Conservation (phyloP, 2,113 vertebrate genomes). For the Brienomyrus brachyistius region DNA sequence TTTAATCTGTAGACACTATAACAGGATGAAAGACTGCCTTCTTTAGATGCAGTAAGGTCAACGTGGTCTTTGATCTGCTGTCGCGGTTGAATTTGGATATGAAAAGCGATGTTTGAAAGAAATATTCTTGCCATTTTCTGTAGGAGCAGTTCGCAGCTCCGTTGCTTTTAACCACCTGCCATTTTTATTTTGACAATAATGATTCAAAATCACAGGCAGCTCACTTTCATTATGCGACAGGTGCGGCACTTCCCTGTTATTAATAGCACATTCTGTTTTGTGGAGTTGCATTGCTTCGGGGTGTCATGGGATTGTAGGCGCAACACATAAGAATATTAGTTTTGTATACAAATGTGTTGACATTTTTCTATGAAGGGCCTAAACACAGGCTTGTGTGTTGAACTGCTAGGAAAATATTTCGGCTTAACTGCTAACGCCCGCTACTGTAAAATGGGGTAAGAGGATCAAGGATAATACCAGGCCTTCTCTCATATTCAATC, state of each 20-base stretch:
- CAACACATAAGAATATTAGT: neutral
- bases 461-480: neutral
- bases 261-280: neutral
- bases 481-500: neutral
- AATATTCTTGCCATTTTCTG: neutral
- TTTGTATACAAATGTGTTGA: neutral
- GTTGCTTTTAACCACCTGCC: neutral
- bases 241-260: neutral
- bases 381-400: neutral
- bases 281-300: neutral
- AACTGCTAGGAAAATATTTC: neutral
- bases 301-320: neutral
- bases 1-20: conserved; percentile 1
- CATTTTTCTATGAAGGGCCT: neutral
- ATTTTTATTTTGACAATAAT: neutral
- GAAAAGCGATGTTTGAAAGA: conserved; percentile 6
- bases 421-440: neutral
- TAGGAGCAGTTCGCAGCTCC: neutral
- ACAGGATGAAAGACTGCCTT: conserved; percentile 17
- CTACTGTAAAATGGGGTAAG: neutral
- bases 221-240: neutral
- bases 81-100: conserved; percentile 13
- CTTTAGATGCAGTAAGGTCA: conserved; percentile 24
- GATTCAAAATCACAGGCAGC: neutral
- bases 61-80: conserved; percentile 15